Percentiles rank a stretch among this genome's conserved stretches.
phyloP scores from a whole-genome alignment of 2,113 vertebrate genomes.

The Antennarius striatus region DNA sequence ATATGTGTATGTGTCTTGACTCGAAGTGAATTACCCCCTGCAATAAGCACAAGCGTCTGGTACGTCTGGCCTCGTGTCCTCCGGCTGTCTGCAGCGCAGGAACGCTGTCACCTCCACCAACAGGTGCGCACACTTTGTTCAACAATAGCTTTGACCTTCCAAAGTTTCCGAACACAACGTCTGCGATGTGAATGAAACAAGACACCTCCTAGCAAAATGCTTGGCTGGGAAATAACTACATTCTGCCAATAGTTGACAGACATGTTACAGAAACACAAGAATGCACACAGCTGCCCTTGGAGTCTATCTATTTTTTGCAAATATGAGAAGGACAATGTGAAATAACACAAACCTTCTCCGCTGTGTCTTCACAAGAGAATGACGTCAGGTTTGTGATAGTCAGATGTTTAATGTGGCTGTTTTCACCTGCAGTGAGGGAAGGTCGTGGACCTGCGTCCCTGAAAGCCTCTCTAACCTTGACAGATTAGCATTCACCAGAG shows the following conservation, averaged over 20 bases:
- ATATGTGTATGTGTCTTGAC: too few relatives aligned
- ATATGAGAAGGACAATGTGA: neutral
- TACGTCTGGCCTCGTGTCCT: too few relatives aligned
- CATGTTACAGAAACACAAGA: conserved; percentile 8
- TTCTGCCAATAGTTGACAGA: neutral
- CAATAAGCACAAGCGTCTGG: too few relatives aligned
- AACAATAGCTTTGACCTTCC: neutral
- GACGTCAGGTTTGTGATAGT: neutral
- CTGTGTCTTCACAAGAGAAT: neutral
- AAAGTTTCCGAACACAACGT: neutral
- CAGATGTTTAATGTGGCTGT: conserved; percentile 11
- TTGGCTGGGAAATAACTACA: conserved; percentile 2
- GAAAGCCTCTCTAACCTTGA: conserved; percentile 40
- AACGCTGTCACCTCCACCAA: conserved; percentile 18
- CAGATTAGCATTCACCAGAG: conserved; percentile 6
- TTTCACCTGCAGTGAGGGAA: conserved; percentile 14
- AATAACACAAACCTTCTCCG: neutral
- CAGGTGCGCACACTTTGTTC: conserved; percentile 13
- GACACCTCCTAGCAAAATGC: neutral
- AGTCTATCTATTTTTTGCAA: neutral
- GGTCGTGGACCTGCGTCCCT: conserved; percentile 33
- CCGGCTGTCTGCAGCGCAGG: neutral
- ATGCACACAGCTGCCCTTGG: neutral
- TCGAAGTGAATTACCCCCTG: too few relatives aligned
- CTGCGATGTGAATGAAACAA: conserved; percentile 13